Evolutionary conservation across 2,888 invertebrate genomes (phyloP).

Genomic region (Pheosia tremula): DNA sequence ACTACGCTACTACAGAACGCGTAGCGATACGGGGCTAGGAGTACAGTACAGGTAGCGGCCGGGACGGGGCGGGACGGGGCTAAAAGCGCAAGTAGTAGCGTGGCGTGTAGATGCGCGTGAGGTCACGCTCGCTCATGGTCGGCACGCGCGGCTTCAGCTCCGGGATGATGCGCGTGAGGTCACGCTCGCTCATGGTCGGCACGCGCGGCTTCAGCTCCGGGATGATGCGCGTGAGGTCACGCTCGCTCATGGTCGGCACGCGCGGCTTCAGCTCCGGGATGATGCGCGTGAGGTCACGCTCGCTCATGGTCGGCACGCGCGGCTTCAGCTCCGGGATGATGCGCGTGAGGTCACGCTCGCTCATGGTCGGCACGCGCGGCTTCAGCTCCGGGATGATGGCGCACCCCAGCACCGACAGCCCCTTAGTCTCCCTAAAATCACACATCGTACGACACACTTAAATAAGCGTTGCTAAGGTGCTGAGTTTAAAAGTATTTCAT

Average conservation of each 20-base stretch:
- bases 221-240: conserved; percentile 82
- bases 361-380: conserved; percentile 84
- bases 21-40: too few relatives aligned
- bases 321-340: conserved; percentile 84
- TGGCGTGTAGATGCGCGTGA: conserved; percentile 68
- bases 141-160: conserved; percentile 83
- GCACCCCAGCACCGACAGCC: conserved; percentile 80
- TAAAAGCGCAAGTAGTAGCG: conserved; percentile 45
- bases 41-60: neutral
- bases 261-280: conserved; percentile 83
- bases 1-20: too few relatives aligned
- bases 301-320: conserved; percentile 83
- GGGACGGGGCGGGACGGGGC: neutral
- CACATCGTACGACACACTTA: neutral
- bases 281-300: conserved; percentile 83
- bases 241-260: conserved; percentile 84
- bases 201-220: conserved; percentile 84
- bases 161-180: conserved; percentile 82
- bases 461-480: too few relatives aligned
- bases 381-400: conserved; percentile 84
- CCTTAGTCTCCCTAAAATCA: conserved; percentile 58
- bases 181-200: conserved; percentile 84
- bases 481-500: too few relatives aligned
- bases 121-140: conserved; percentile 84
- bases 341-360: conserved; percentile 82